Base-by-base conservation (phyloP, 2,888 invertebrate genomes). In the Alloplasta piceator region DNA sequence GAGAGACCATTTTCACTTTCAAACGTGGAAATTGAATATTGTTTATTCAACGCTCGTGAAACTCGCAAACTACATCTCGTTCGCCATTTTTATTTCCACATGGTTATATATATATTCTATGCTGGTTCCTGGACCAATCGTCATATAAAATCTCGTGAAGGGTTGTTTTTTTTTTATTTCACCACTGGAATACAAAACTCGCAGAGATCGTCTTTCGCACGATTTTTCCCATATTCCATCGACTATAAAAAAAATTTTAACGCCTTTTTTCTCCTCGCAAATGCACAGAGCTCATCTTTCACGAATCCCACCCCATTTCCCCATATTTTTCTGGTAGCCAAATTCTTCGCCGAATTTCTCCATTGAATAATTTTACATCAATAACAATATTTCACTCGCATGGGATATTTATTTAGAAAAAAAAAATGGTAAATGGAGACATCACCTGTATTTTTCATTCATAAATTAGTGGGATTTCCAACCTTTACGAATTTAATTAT, bases 21-120 rank as follows among this genome's bases (percentile, higher is more conserved):
- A 12, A 76, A 70, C 68, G 63, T 55, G 68, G 50, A 76, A 76
- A 70, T 76, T 39, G 68, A 76, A 76, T 70, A 61, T 70, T 70
- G 68, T 76, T 76, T 76, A 70, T 76, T 76, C 68, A 46, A 43
- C 38, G 36, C 63, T 56, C 68, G 63, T 63, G 68, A 56, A 63
- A 56, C 46, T 70, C 63, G 41, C 38, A 46, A 26, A 26, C 52
- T 43, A 26, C 52, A 52, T 41, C 26, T 26, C 26, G 41, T 76
- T 58, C 48, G 16, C 26, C 43, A 7, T 39, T 76, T 63, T 76
- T 36, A 58, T 64, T 66, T 73, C 12, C 50, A 12, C 26, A 41
- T 38, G 10, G 10, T 6, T 52, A 55, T 63, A 52, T 26, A n/a
- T 26, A 26, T 3, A 26, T 26, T 26, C 26, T 1, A 26, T 26